Percentiles rank a stretch among this genome's conserved stretches.
These are phyloP conservation scores for Drosophila asahinai DNA, from an alignment of 1,140 invertebrate species.

Conservation along the genomic window DNA sequence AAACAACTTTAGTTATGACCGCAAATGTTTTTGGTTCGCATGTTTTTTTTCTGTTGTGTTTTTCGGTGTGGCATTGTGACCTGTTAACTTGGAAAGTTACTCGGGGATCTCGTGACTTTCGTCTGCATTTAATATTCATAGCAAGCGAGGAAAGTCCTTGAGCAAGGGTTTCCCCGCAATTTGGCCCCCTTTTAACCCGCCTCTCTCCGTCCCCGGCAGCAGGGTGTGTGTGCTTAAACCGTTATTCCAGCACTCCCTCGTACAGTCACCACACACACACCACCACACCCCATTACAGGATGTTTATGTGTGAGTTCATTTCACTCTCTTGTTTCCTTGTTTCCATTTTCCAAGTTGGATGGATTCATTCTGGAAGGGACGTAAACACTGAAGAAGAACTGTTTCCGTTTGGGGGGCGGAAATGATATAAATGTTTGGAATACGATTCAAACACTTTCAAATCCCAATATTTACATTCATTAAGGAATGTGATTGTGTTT, in stretches of 20 bases:
- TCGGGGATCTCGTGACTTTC: constrained; percentile 38
- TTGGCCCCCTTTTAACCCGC: constrained; percentile 19
- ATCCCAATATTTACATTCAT: constrained; percentile 2
- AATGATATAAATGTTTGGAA: constrained; percentile 14
- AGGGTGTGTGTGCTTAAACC: constrained; percentile 15
- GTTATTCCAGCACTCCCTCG: constrained; percentile 26
- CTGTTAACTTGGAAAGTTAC: constrained; percentile 46
- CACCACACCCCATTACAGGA: constrained; percentile 18
- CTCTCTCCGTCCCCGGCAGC: background rate
- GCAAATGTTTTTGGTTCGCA: constrained; percentile 5
- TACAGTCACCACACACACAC: constrained; percentile 22
- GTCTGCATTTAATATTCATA: constrained; percentile 33
- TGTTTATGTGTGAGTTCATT: constrained; percentile 18
- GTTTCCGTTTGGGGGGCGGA: constrained; percentile 3
- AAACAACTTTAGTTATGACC: background rate
- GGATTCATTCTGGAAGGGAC: constrained; percentile 10
- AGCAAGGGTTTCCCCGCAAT: constrained; percentile 17
- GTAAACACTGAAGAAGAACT: constrained; percentile 8
- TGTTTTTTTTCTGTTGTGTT: constrained; percentile 7
- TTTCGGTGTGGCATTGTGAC: constrained; percentile 34
- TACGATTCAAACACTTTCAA: background rate
- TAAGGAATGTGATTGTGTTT: background rate
- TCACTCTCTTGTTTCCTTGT: background rate
- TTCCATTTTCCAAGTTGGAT: constrained; percentile 16
- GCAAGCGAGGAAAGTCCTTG: constrained; percentile 31